Evolutionary conservation across 2,113 vertebrate genomes (phyloP), one percentile per base, ranked within the genome.

Genomic region (Eulemur rufifrons): DNA sequence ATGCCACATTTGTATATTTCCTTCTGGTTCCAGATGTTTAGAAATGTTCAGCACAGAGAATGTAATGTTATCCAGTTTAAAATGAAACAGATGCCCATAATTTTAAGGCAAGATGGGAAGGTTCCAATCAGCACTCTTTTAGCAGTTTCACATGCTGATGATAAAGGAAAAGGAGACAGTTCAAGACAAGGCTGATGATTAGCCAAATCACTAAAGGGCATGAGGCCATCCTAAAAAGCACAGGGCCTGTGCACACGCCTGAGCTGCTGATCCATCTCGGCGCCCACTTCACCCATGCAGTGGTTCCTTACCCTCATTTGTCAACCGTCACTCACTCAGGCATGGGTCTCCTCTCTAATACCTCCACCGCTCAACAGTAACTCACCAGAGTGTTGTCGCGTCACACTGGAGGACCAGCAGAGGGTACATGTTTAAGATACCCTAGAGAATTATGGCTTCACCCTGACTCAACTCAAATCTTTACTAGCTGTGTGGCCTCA

Each of bases 291-390:
- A 23, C 3, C 32, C 2, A 8, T 1, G 10, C 29, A 81, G 61
- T 59, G 78, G 66, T 11, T 29, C 52, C 69, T 20, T 3, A 17
- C 45, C 45, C n/a, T 85, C 76, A 39, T 7, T 32, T 3, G 2
- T 14, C 34, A 37, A 5, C 10, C 45, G 11, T 27, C 34, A 63
- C 1, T 3, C 3, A 0, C 32, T 14, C n/a, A 29, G 4, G 2
- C 29, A 1, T 3, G 27, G 21, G 56, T 83, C 34, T 71, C 56
- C 47, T 47, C 45, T 37, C 61, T 10, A n/a, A 0, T 5, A 12
- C n/a, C 29, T 1, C 54, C 18, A 25, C 13, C 47, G 15, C 27
- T 20, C 27, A 25, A 15, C 1, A 37, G 50, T 20, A 37, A 76
- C 42, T 66, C 42, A 34, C 4, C 77, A 9, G 34, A 17, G 25